phyloP scores from a whole-genome alignment of 2,113 vertebrate species.

The Podarcis cretensis region DNA sequence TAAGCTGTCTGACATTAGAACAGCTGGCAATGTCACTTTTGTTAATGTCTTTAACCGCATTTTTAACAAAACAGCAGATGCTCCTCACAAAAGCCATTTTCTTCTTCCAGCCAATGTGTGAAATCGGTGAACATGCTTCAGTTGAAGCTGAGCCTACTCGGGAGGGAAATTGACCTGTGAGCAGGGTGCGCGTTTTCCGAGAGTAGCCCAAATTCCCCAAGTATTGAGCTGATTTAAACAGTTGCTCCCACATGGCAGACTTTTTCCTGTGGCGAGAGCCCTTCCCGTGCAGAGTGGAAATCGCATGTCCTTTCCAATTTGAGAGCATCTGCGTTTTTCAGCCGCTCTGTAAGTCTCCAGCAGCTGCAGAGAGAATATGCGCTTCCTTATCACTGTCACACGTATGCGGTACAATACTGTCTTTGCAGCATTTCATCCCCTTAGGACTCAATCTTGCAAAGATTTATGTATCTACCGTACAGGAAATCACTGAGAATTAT shows the following conservation, averaged over 20 bases:
- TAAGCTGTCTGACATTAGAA: conserved; percentile 81
- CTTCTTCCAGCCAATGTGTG: conserved; percentile 75
- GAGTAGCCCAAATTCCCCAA: conserved; percentile 21
- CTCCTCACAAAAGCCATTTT: conserved; percentile 84
- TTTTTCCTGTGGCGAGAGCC: not conserved
- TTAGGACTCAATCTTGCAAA: conserved; percentile 17
- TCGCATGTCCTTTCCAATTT: not conserved
- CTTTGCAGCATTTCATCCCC: not conserved
- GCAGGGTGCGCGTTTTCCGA: not conserved
- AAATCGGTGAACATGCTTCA: conserved; percentile 67
- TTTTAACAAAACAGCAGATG: conserved; percentile 90
- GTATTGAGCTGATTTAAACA: not conserved
- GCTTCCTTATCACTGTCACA: not conserved
- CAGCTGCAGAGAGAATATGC: not conserved
- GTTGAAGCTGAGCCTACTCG: conserved; percentile 48
- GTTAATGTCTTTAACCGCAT: conserved; percentile 85
- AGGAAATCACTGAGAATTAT: conserved; percentile 2
- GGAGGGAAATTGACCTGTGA: conserved; percentile 55
- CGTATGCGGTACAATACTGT: not conserved
- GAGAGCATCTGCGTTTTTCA: not conserved
- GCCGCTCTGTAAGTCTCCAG: not conserved
- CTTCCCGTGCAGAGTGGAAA: not conserved
- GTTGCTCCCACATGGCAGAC: not conserved
- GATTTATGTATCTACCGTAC: conserved; percentile 8
- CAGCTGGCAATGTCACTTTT: conserved; percentile 86